Base-by-base conservation (phyloP, 2,797 vertebrate species). In the Peromyscus attwateri region DNA sequence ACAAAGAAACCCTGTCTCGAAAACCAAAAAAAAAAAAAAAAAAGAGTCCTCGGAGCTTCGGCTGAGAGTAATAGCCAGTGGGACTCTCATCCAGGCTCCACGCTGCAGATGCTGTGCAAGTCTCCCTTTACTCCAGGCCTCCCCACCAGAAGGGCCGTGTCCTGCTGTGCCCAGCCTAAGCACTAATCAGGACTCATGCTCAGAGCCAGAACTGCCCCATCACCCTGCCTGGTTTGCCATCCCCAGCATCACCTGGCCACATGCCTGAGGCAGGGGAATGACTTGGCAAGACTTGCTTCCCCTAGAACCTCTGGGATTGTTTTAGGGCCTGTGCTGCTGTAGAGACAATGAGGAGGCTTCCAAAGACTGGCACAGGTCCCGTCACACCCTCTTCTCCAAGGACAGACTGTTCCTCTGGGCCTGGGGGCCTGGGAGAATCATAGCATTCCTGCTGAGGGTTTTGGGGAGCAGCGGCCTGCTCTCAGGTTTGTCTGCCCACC, bases 201-300 rank as follows among this genome's bases (percentile, higher is more conserved):
- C 62, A 8, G 31, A 79, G 27, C 79, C 64, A 57, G 12, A 31
- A 23, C 16, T 87, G 71, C 49, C 66, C 76, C 27, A 14, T 31
- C 82, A 79, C 71, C 21, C 55, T 46, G 31, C 46, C 60, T 31
- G 5, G 25, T 0, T 62, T n/a, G 29, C 11, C 14, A 1, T 66
- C 49, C n/a, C 68, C 46, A 46, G 79, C 19, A n/a, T 40, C 40
- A 71, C 60, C 23, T 43, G 57, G 37, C 52, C 68, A 29, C 10
- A n/a, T 10, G 6, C 11, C 96, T 31, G 70, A 95, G 62, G 57
- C 29, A 80, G 46, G 46, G 23, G 60, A 55, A 70, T 12, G 76
- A 64, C 82, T 83, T 95, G 64, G 80, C 76, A 81, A 84, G 81
- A 52, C 31, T 52, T 21, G 57, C 60, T 49, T 93, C n/a, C 46